These are phyloP conservation scores for Labeo catla DNA, from an alignment of 2,113 vertebrate species.

Conservation along the genomic window DNA sequence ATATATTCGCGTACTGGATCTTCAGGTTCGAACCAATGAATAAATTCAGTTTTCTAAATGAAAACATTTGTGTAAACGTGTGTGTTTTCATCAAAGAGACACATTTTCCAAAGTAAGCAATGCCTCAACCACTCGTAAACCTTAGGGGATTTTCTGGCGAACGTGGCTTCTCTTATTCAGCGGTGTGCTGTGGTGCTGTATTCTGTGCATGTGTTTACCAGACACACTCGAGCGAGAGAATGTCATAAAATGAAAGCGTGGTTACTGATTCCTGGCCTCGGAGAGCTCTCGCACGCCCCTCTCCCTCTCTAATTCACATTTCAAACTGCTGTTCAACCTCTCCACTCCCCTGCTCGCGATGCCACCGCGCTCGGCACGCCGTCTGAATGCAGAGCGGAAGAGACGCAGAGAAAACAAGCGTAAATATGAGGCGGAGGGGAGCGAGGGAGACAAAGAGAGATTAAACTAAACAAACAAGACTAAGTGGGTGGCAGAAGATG, in stretches of 20 bases:
- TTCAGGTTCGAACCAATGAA: neutral
- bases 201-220: conserved; percentile 28
- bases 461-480: conserved; percentile 56
- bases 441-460: conserved; percentile 24
- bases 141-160: neutral
- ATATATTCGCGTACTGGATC: neutral
- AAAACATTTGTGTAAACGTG: neutral
- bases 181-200: neutral
- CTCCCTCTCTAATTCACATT: conserved; percentile 31
- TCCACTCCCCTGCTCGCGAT: neutral
- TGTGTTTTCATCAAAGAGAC: neutral
- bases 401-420: conserved; percentile 23
- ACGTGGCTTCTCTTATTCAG: neutral
- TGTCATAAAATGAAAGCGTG: conserved; percentile 33
- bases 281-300: conserved; percentile 8
- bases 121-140: neutral
- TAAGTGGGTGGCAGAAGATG: conserved; percentile 65
- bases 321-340: conserved; percentile 37
- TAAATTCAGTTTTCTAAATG: neutral
- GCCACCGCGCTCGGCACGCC: neutral
- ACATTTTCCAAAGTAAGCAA: neutral
- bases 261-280: conserved; percentile 15
- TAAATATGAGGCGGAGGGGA: conserved; percentile 27
- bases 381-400: conserved; percentile 8
- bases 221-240: conserved; percentile 12